Conservation (phyloP, 2,888 invertebrate genomes). For the Sthenelais limicola region DNA sequence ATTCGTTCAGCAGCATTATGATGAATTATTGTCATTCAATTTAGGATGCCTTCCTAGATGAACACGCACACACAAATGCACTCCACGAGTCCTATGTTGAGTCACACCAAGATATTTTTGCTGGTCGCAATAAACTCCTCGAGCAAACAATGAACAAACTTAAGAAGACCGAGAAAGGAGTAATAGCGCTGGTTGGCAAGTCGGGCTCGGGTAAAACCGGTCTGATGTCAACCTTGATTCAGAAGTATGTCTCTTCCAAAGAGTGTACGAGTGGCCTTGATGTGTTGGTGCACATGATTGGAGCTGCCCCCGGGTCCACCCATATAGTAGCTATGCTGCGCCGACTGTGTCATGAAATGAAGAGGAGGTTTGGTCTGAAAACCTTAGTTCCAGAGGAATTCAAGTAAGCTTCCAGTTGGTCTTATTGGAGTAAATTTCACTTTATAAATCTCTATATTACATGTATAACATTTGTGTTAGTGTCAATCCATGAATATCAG, state of each 20-base stretch:
- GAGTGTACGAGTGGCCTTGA: slow-evolving; percentile 48
- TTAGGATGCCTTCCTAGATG: slow-evolving; percentile 63
- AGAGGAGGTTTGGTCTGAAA: slow-evolving; percentile 57
- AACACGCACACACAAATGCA: slow-evolving; percentile 57
- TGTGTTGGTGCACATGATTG: slow-evolving; percentile 67
- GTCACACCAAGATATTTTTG: slow-evolving; percentile 56
- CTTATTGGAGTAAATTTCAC: neutral
- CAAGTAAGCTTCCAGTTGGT: slow-evolving; percentile 61
- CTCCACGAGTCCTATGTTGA: slow-evolving; percentile 64
- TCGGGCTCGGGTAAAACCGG: slow-evolving; percentile 71
- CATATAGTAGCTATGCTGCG: slow-evolving; percentile 63
- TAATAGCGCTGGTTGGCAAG: slow-evolving; percentile 67
- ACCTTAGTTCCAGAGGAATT: slow-evolving; percentile 62
- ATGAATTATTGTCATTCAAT: neutral
- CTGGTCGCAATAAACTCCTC: slow-evolving; percentile 61
- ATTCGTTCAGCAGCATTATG: no score
- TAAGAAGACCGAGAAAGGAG: slow-evolving; percentile 54
- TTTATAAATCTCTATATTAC: neutral
- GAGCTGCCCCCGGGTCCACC: slow-evolving; percentile 67
- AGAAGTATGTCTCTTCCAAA: slow-evolving; percentile 55
- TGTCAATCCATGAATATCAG: neutral
- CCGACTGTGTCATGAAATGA: slow-evolving; percentile 63
- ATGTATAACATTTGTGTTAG: neutral
- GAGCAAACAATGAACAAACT: slow-evolving; percentile 59
- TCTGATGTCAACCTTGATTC: slow-evolving; percentile 63